Conservation (phyloP, 2,797 vertebrate genomes). For the Graptemys geographica region DNA sequence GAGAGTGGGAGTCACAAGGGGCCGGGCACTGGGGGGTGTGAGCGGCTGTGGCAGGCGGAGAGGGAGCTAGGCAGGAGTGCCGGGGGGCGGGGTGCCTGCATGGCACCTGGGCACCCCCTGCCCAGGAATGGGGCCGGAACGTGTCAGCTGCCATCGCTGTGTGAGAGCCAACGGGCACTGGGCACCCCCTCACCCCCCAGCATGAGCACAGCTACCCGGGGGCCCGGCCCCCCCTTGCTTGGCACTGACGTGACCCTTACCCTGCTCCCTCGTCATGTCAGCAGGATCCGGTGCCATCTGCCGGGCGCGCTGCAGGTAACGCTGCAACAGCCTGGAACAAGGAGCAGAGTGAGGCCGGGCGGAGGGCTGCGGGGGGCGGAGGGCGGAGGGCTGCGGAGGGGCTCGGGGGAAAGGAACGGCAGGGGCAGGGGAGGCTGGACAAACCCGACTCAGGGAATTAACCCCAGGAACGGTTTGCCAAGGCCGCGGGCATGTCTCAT, state of each 20-base stretch:
- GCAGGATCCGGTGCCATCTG: conserved; percentile 74
- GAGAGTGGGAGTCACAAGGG: not conserved
- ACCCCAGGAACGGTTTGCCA: too few relatives aligned
- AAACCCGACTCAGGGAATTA: too few relatives aligned
- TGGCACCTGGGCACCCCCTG: not conserved
- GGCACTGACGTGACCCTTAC: not conserved
- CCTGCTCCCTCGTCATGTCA: conserved; percentile 84
- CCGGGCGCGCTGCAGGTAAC: conserved; percentile 80
- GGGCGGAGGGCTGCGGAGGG: too few relatives aligned
- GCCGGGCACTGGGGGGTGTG: too few relatives aligned
- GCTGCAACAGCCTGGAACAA: conserved; percentile 81
- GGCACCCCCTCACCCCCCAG: not conserved
- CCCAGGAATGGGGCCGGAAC: too few relatives aligned
- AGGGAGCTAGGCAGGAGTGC: too few relatives aligned
- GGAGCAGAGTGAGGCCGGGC: not conserved
- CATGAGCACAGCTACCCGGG: rapidly evolving
- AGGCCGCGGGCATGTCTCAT: too few relatives aligned
- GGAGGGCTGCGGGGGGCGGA: not conserved
- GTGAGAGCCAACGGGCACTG: too few relatives aligned
- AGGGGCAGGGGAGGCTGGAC: not conserved
- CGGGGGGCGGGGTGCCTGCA: not conserved
- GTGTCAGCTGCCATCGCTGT: not conserved
- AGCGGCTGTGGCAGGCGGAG: too few relatives aligned
- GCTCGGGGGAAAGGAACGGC: rapidly evolving
- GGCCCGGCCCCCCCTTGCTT: rapidly evolving